These are phyloP conservation scores for Drosophila fuyamai DNA, from an alignment of 1,140 invertebrate species.

Conservation along the genomic window DNA sequence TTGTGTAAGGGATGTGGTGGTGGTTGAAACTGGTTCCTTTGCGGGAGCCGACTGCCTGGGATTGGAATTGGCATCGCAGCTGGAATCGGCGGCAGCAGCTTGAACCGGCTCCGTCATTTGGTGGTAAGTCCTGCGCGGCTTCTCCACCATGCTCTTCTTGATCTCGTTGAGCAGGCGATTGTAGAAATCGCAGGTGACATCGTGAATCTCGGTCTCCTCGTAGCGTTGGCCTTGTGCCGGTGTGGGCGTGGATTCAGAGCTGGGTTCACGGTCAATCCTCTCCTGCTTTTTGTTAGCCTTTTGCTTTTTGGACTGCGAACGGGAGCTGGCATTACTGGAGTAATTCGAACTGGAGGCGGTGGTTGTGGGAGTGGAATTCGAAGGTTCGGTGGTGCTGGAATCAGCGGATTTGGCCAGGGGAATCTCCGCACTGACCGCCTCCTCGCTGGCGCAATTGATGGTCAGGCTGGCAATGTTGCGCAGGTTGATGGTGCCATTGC, in stretches of 20 bases:
- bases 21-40: constrained; percentile 49
- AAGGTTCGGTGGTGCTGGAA: constrained; percentile 30
- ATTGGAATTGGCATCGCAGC: constrained; percentile 50
- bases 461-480: constrained; percentile 82
- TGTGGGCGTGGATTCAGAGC: constrained; percentile 25
- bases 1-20: constrained; percentile 38
- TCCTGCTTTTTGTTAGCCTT: constrained; percentile 42
- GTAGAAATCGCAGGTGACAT: constrained; percentile 80
- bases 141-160: constrained; percentile 76
- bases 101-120: constrained; percentile 30
- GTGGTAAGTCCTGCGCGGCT: constrained; percentile 40
- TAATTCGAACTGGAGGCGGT: constrained; percentile 71
- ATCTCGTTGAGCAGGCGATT: constrained; percentile 81
- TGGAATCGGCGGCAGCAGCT: constrained; percentile 55
- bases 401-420: constrained; percentile 47
- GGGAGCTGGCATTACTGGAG: constrained; percentile 76
- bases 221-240: constrained; percentile 24
- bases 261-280: constrained; percentile 5
- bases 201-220: constrained; percentile 54
- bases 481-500: constrained; percentile 82
- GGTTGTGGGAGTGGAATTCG: constrained; percentile 48
- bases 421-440: constrained; percentile 67
- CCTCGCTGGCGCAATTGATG: constrained; percentile 81
- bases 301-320: constrained; percentile 77
- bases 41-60: constrained; percentile 1